These are phyloP conservation scores for Bimastos eiseni DNA, from an alignment of 2,888 invertebrate genomes.

Conservation along the genomic window DNA sequence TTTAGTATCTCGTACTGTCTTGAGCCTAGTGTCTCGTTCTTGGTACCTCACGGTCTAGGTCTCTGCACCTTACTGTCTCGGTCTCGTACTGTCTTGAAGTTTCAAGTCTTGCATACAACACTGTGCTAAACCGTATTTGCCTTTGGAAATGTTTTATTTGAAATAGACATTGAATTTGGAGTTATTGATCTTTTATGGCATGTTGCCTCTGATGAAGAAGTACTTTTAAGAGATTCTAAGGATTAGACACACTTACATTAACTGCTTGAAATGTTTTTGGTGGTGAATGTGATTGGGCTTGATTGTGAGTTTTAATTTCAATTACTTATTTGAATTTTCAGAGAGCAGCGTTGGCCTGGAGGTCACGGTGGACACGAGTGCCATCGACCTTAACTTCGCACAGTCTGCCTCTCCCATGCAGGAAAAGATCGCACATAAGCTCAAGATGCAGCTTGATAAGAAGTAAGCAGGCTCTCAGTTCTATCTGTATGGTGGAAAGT, in stretches of 20 bases:
- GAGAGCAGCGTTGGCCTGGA: not conserved
- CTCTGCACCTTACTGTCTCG: too few relatives aligned
- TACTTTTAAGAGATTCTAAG: not conserved
- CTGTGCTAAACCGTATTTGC: not conserved
- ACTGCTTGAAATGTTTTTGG: not conserved
- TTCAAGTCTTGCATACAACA: too few relatives aligned
- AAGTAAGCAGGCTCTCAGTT: not conserved
- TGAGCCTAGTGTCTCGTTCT: too few relatives aligned
- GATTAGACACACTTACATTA: not conserved
- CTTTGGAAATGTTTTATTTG: not conserved
- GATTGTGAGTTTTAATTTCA: not conserved
- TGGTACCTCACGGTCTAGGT: too few relatives aligned
- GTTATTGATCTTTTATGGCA: not conserved
- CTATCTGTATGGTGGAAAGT: not conserved
- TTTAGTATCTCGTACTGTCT: too few relatives aligned
- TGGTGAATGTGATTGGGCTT: not conserved
- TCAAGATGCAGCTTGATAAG: conserved; percentile 20
- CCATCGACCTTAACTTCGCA: not conserved
- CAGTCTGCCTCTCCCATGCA: not conserved
- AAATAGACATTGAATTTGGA: not conserved
- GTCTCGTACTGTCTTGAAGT: too few relatives aligned
- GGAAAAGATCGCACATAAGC: conserved; percentile 20
- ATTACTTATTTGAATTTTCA: not conserved
- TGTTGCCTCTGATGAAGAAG: not conserved
- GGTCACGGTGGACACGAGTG: not conserved